A percentile compares a stretch with the other conserved stretches of the same genome.
These are phyloP conservation scores for Macquaria ambigua DNA, from an alignment of 2,113 vertebrate genomes.

Conservation along the genomic window DNA sequence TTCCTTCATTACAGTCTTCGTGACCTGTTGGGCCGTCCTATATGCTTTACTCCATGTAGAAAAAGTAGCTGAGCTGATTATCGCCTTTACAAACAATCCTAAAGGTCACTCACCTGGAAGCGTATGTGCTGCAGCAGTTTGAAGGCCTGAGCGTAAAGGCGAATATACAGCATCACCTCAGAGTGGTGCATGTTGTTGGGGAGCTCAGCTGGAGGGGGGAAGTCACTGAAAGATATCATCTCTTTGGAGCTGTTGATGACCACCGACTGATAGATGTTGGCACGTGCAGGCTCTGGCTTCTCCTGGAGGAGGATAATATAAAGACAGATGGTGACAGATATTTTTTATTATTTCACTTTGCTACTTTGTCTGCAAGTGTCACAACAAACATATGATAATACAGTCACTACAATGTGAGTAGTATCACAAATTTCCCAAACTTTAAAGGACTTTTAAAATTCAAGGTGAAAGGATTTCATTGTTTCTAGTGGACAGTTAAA, in stretches of 20 bases:
- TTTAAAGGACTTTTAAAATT: too few relatives aligned
- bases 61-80: too few relatives aligned
- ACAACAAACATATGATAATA: too few relatives aligned
- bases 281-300: slow-evolving; percentile 46
- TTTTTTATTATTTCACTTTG: too few relatives aligned
- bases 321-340: background rate
- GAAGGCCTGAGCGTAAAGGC: slow-evolving; percentile 85
- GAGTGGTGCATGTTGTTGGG: slow-evolving; percentile 91
- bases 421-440: too few relatives aligned
- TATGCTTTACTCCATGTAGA: background rate
- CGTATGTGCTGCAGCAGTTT: slow-evolving; percentile 84
- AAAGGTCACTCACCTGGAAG: slow-evolving; percentile 81
- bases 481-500: too few relatives aligned
- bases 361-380: too few relatives aligned
- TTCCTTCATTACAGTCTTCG: too few relatives aligned
- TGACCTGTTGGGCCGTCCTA: too few relatives aligned
- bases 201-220: slow-evolving; percentile 85
- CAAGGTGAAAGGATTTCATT: too few relatives aligned
- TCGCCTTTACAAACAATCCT: background rate
- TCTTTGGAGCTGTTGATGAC: slow-evolving; percentile 91
- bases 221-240: slow-evolving; percentile 91
- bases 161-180: slow-evolving; percentile 86
- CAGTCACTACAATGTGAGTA: too few relatives aligned
- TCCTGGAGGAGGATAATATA: slow-evolving; percentile 26
- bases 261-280: slow-evolving; percentile 77